These are phyloP conservation scores for Clunio marinus DNA, from an alignment of 2,888 invertebrate species.

Conservation along the genomic window DNA sequence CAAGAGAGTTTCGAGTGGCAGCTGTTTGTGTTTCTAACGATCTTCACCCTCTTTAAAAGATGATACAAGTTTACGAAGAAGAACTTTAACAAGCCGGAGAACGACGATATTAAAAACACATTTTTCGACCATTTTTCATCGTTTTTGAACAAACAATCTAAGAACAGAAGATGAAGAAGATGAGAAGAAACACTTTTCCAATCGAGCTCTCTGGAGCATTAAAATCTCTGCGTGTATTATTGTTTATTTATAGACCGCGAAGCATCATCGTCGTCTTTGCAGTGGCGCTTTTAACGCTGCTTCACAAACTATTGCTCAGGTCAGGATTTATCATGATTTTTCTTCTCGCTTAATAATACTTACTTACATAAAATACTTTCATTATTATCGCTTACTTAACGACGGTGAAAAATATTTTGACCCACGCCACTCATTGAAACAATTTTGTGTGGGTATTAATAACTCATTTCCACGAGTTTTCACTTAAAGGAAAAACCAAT, in stretches of 20 bases:
- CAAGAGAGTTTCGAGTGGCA: conserved; percentile 26
- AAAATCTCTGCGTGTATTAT: background rate
- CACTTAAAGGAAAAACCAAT: conserved; percentile 5
- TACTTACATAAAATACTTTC: too few species aligned
- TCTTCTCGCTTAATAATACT: too few species aligned
- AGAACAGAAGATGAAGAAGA: background rate
- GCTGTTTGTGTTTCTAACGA: conserved; percentile 36
- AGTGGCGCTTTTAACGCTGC: conserved; percentile 29
- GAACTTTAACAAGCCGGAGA: background rate
- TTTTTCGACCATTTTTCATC: background rate
- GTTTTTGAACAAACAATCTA: background rate
- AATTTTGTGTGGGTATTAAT: background rate
- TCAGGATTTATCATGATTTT: too few species aligned
- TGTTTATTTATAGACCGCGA: conserved; percentile 33
- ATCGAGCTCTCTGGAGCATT: conserved; percentile 12
- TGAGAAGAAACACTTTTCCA: conserved; percentile 17
- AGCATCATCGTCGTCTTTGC: conserved; percentile 13
- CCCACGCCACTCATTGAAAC: background rate
- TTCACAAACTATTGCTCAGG: background rate
- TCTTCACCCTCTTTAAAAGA: conserved; percentile 37
- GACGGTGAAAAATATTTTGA: conserved; percentile 33
- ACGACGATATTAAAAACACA: background rate
- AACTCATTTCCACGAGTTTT: conserved; percentile 8
- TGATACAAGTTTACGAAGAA: background rate
- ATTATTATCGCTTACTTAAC: too few species aligned